Conservation (phyloP, 2,797 vertebrate genomes). For the Phoebastria nigripes region DNA sequence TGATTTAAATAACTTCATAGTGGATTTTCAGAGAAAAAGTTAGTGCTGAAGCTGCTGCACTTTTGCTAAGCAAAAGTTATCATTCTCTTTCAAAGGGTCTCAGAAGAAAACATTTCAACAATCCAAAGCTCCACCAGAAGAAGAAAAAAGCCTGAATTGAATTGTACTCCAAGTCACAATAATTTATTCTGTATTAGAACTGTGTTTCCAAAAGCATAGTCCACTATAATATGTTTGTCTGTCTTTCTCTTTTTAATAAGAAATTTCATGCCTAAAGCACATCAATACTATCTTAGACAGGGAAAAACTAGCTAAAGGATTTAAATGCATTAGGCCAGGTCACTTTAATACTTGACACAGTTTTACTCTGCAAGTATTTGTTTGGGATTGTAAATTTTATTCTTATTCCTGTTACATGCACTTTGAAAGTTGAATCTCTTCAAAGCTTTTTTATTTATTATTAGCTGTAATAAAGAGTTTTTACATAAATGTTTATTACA, state of each 20-base stretch:
- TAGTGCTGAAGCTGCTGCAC: not conserved
- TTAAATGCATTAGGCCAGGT: not conserved
- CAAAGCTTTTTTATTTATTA: not conserved
- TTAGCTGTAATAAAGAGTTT: not conserved
- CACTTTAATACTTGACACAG: not conserved
- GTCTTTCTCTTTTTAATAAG: not conserved
- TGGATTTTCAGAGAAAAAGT: not conserved
- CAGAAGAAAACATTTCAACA: not conserved
- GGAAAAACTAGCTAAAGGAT: not conserved
- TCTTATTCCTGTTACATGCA: not conserved
- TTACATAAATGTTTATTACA: not conserved
- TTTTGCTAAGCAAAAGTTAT: not conserved
- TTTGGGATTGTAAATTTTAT: not conserved
- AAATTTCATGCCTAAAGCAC: not conserved
- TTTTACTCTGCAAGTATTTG: not conserved
- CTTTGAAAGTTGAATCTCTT: not conserved
- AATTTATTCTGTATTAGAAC: not conserved
- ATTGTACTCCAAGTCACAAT: not conserved
- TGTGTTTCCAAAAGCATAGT: not conserved
- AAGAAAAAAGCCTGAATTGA: not conserved
- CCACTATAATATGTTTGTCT: not conserved
- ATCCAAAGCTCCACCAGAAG: not conserved
- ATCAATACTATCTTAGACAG: not conserved
- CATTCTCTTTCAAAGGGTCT: not conserved
- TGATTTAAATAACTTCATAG: not conserved